Base-by-base conservation (phyloP, 2,113 vertebrate genomes). In the Sapajus apella region DNA sequence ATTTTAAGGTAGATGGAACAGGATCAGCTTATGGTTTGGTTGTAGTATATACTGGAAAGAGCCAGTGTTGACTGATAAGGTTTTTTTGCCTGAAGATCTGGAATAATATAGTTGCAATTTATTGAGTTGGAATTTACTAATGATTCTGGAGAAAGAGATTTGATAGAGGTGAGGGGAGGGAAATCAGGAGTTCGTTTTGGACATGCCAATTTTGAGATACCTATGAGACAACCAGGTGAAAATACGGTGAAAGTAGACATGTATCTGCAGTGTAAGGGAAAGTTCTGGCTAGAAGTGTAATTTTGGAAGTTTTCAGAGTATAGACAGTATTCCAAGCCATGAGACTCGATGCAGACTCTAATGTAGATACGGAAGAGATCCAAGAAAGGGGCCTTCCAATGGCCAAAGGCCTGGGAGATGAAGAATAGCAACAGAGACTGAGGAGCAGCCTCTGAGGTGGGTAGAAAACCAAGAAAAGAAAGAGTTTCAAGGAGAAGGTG, bases 151-250 rank as follows among this genome's bases (percentile, higher is more conserved):
- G 58, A 70, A 82, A n/a, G 82, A 80, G 50, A 83, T 90, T 91
- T 92, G 64, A 23, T 70, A 75, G n/a, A 79, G 27, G 20, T 6
- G 50, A 88, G 27, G 32, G 86, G 37, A 64, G 55, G 2, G 64
- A 91, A 55, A 75, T 93, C 30, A 68, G 6, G 77, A 97, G 27
- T 96, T 91, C 70, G 43, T 84, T 95, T 87, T 77, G 47, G 76
- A 58, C 37, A 55, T 90, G 70, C 61, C 66, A 95, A 16, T 87
- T 84, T 96, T 95, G 79, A 92, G 56, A 68, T 52, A 30, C 47
- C 47, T 97, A 3, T 55, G 88, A 58, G 82, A 93, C 40, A 88
- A 93, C 56, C 21, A 80, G 77, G 30, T 89, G 43, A 50, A 90
- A 96, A 93, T 90, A 73, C 5, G 61, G 87, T 80, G 66, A 94